Percentiles rank a stretch among this genome's conserved stretches.
phyloP scores from a whole-genome alignment of 2,797 vertebrate genomes.

The Masticophis lateralis region DNA sequence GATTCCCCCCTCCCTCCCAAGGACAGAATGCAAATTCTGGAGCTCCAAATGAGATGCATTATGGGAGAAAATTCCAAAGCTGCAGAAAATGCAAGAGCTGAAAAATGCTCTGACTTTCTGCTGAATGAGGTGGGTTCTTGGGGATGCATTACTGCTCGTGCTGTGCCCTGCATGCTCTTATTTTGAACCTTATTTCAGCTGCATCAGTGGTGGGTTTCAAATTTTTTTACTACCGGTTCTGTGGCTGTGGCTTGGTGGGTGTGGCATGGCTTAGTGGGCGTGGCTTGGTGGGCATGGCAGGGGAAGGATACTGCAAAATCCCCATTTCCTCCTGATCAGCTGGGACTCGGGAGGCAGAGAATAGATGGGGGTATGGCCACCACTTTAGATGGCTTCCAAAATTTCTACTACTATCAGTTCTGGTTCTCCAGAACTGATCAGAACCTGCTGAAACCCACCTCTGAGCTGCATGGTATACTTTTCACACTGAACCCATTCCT shows the following conservation, averaged over 20 bases:
- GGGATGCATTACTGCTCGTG: background rate
- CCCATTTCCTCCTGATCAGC: no score
- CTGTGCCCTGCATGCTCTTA: background rate
- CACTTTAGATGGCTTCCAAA: no score
- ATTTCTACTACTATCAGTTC: no score
- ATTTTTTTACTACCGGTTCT: no score
- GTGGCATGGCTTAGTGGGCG: no score
- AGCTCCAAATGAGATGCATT: background rate
- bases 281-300: no score
- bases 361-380: no score
- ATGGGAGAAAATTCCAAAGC: background rate
- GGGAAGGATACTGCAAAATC: no score
- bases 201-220: background rate
- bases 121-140: background rate
- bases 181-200: background rate
- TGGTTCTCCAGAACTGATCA: no score
- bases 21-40: background rate
- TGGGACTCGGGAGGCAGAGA: no score
- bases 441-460: no score
- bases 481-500: background rate
- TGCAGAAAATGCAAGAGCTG: background rate
- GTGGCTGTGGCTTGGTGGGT: no score
- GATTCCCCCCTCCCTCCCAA: background rate
- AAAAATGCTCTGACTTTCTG: background rate
- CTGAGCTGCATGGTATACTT: background rate